Conservation (phyloP, 1,140 invertebrate species). For the Gryllus bimaculatus region DNA sequence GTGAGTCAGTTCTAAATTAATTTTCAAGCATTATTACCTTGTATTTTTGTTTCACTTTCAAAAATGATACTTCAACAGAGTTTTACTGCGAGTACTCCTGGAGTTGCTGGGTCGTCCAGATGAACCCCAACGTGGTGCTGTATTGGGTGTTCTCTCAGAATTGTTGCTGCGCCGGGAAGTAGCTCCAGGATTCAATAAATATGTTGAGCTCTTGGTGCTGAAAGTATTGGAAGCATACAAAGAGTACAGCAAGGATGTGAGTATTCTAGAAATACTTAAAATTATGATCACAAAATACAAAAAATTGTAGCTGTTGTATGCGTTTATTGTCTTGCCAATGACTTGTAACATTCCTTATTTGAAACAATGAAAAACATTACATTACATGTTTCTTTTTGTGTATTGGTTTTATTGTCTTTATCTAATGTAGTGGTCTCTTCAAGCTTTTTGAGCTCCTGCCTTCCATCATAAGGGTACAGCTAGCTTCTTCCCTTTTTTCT, state of each 20-base stretch:
- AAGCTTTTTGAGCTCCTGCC: no score
- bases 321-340: no score
- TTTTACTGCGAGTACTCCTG: slow-evolving; percentile 60
- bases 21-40: neutral
- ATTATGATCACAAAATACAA: no score
- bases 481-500: no score
- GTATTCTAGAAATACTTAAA: neutral
- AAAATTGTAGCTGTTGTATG: no score
- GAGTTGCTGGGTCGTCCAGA: slow-evolving; percentile 59
- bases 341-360: no score
- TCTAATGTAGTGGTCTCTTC: no score
- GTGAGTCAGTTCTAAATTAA: neutral
- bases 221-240: slow-evolving; percentile 79
- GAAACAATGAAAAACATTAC: no score
- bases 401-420: no score
- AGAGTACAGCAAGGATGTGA: slow-evolving; percentile 63
- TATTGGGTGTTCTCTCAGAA: slow-evolving; percentile 67
- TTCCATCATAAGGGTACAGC: no score
- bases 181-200: slow-evolving; percentile 66
- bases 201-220: slow-evolving; percentile 78
- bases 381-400: no score
- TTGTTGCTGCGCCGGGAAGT: slow-evolving; percentile 68
- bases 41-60: neutral
- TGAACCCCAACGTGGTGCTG: slow-evolving; percentile 58
- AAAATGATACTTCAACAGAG: slow-evolving; percentile 37